These are phyloP conservation scores for Troilus luridus DNA, from an alignment of 2,888 invertebrate species.

Conservation along the genomic window DNA sequence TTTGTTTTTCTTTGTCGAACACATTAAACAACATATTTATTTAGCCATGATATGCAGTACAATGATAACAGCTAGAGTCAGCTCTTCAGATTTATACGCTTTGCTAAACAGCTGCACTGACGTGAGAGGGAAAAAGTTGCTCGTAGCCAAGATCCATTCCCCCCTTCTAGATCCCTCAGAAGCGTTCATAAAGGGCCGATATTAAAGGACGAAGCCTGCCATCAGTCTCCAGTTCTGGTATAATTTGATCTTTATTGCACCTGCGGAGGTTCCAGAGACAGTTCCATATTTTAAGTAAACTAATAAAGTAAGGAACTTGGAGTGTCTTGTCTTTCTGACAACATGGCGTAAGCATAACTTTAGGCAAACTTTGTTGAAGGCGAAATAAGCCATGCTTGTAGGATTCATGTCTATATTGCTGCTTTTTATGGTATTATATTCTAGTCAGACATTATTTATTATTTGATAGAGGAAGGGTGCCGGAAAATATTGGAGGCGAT, in stretches of 20 bases:
- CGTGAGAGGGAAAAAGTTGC: background rate
- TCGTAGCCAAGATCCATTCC: background rate
- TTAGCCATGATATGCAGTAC: background rate
- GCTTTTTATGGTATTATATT: background rate
- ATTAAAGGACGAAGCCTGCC: background rate
- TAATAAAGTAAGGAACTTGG: background rate
- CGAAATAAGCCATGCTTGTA: background rate
- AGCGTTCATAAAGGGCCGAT: background rate
- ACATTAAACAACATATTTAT: background rate
- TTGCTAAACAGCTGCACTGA: background rate
- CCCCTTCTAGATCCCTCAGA: background rate
- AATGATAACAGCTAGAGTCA: background rate
- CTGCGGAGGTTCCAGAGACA: background rate
- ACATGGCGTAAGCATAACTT: background rate
- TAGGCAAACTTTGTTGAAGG: background rate
- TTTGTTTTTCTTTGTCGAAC: too few relatives aligned
- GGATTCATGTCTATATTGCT: too few relatives aligned
- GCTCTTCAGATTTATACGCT: background rate
- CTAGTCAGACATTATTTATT: too few relatives aligned
- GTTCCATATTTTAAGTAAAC: background rate
- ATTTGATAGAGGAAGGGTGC: too few relatives aligned
- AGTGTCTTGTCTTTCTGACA: background rate
- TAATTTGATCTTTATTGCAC: slow-evolving; percentile 8
- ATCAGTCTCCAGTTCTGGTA: slow-evolving; percentile 15
- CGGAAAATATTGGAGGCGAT: too few relatives aligned